These are phyloP conservation scores for Cheilosia scutellata DNA, from an alignment of 2,888 invertebrate genomes.

Conservation along the genomic window DNA sequence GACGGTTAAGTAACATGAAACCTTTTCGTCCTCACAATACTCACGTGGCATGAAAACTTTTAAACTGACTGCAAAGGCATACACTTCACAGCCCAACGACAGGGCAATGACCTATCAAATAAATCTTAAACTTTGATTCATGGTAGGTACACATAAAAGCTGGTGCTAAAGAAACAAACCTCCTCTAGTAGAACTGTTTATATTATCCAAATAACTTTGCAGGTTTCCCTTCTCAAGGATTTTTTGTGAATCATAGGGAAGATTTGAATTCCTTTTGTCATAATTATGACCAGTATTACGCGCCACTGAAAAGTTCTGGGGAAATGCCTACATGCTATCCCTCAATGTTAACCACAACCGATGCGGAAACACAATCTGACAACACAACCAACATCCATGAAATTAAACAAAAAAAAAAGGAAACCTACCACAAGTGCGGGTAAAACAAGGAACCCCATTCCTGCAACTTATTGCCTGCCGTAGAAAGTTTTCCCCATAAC, in stretches of 20 bases:
- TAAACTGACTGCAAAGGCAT: no score
- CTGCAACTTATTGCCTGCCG: constrained; percentile 64
- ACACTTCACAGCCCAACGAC: not conserved
- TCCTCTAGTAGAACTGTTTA: not conserved
- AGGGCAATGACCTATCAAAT: constrained; percentile 1
- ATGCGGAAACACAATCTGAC: constrained; percentile 72
- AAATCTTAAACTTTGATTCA: constrained; percentile 22
- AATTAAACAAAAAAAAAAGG: constrained; percentile 64
- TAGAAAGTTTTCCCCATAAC: constrained; percentile 45
- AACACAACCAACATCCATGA: constrained; percentile 70
- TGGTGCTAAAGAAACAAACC: not conserved
- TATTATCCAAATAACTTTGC: not conserved
- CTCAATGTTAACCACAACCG: constrained; percentile 64
- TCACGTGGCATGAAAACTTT: no score
- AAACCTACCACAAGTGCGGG: constrained; percentile 38
- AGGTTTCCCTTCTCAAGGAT: not conserved
- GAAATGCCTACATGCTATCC: constrained; percentile 52
- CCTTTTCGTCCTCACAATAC: no score
- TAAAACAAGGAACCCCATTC: constrained; percentile 16
- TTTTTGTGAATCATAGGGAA: not conserved
- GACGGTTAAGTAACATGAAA: no score
- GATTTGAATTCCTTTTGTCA: constrained; percentile 24
- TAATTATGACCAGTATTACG: constrained; percentile 44
- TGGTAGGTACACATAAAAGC: not conserved
- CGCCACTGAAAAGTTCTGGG: constrained; percentile 44